phyloP scores from a whole-genome alignment of 2,797 vertebrate species.

The Cossypha caffra region DNA sequence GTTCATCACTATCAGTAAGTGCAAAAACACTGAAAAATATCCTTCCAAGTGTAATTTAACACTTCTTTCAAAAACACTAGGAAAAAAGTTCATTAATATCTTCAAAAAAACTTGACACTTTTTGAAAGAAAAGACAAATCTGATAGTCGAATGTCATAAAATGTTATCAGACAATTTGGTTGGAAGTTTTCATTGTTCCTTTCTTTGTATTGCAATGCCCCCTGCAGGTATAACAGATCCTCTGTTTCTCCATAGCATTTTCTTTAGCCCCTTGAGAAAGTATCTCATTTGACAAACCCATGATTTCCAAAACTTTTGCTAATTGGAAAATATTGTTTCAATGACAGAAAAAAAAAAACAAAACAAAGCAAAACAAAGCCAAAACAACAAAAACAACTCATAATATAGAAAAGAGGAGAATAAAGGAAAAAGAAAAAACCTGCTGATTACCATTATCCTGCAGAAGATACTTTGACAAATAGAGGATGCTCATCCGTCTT shows the following conservation, averaged over 20 bases:
- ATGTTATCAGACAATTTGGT: background rate
- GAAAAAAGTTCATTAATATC: background rate
- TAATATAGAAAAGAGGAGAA: background rate
- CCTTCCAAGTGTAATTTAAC: background rate
- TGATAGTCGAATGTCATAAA: background rate
- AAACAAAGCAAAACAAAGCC: background rate
- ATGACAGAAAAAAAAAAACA: background rate
- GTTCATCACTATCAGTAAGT: background rate
- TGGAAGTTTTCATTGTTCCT: background rate
- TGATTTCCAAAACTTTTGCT: background rate
- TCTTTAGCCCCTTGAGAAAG: background rate
- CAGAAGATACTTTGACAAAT: background rate
- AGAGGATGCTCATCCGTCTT: background rate
- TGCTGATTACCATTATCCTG: background rate
- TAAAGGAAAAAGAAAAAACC: background rate
- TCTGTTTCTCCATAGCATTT: background rate
- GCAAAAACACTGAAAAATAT: background rate
- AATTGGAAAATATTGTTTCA: background rate
- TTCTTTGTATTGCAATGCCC: constrained; percentile 69
- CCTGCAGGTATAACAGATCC: constrained; percentile 49
- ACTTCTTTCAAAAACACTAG: background rate
- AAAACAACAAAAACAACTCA: background rate
- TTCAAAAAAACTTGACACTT: background rate
- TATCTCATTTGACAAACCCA: background rate
- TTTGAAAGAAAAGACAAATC: background rate